phyloP scores from a whole-genome alignment of 2,113 vertebrate genomes.

The Hystrix brachyura region DNA sequence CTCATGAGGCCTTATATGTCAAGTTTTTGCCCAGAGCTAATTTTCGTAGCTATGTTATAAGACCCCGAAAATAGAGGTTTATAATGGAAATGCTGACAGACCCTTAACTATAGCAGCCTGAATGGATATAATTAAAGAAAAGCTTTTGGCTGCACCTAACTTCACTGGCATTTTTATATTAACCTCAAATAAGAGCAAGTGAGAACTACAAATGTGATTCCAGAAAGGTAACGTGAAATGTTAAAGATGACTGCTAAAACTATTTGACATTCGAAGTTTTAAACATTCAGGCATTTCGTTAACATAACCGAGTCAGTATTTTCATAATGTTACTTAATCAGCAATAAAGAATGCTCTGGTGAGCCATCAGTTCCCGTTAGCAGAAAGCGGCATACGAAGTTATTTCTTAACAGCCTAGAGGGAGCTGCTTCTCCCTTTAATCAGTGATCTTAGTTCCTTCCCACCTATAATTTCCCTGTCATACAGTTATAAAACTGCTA shows the following conservation, averaged over 20 bases:
- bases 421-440: slow-evolving; percentile 86
- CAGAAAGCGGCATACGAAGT: slow-evolving; percentile 87
- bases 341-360: slow-evolving; percentile 88
- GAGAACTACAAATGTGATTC: slow-evolving; percentile 82
- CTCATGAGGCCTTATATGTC: slow-evolving; percentile 84
- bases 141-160: slow-evolving; percentile 88
- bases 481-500: slow-evolving; percentile 84
- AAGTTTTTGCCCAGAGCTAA: slow-evolving; percentile 88
- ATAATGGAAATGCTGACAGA: slow-evolving; percentile 89
- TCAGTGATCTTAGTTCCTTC: slow-evolving; percentile 86
- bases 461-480: slow-evolving; percentile 86
- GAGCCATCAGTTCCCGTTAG: slow-evolving; percentile 86
- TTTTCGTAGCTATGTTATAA: slow-evolving; percentile 87
- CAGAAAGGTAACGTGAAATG: slow-evolving; percentile 79
- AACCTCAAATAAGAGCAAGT: slow-evolving; percentile 84
- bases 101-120: slow-evolving; percentile 85
- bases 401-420: slow-evolving; percentile 88
- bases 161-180: slow-evolving; percentile 83
- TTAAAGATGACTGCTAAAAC: slow-evolving; percentile 84
- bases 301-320: slow-evolving; percentile 87
- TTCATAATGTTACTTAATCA: slow-evolving; percentile 89
- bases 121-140: slow-evolving; percentile 89
- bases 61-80: slow-evolving; percentile 87
- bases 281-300: slow-evolving; percentile 87
- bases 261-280: slow-evolving; percentile 86